A percentile compares a stretch with the other conserved stretches of the same genome.
Conservation (phyloP, 2,797 vertebrate species). For the Nothura maculosa region DNA sequence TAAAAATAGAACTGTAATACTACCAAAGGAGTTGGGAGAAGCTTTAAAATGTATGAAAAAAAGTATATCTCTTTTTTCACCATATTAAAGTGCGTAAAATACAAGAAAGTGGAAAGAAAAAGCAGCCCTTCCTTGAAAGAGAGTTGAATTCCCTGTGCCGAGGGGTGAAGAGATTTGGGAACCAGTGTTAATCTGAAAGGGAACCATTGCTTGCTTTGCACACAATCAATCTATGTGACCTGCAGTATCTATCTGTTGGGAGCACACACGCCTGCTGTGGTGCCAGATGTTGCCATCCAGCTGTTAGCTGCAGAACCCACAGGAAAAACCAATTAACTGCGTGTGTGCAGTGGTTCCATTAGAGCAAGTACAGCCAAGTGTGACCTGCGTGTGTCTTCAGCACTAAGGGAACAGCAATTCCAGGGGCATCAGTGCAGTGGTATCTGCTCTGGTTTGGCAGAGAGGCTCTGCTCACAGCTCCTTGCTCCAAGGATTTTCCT, state of each 20-base stretch:
- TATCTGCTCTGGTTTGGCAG: background rate
- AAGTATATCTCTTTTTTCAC: background rate
- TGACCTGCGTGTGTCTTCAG: background rate
- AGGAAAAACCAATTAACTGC: background rate
- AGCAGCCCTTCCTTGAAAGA: fast-evolving
- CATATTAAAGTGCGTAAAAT: background rate
- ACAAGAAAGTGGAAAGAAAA: background rate
- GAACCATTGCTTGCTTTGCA: fast-evolving
- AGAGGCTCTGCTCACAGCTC: background rate
- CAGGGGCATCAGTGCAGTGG: fast-evolving
- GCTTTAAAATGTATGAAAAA: background rate
- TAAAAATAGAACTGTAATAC: background rate
- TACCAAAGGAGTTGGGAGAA: background rate
- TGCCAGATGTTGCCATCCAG: conserved; percentile 48
- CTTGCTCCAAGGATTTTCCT: background rate
- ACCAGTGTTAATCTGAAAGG: fast-evolving
- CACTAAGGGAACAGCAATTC: background rate
- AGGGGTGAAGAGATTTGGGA: background rate
- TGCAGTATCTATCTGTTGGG: no score
- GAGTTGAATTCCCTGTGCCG: background rate
- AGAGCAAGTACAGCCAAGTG: background rate
- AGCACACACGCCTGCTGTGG: fast-evolving
- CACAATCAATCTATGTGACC: background rate
- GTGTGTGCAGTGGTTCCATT: background rate
- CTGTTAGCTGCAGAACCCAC: background rate